These are phyloP conservation scores for Cephalopholis sonnerati DNA, from an alignment of 2,113 vertebrate species.

Conservation along the genomic window DNA sequence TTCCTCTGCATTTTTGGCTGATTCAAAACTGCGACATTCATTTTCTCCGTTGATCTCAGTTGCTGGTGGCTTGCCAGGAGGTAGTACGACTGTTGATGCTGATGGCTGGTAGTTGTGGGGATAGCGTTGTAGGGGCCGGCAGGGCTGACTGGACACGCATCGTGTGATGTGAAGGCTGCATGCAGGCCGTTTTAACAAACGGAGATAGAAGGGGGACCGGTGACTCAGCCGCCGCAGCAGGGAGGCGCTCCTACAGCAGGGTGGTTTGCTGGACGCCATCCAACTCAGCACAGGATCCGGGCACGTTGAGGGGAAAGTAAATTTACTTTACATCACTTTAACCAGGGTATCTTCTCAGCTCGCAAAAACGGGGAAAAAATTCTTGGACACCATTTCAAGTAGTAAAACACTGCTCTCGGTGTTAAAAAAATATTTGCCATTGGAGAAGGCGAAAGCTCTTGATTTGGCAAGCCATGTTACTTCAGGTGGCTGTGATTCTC, in stretches of 20 bases:
- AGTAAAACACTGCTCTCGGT: conserved; percentile 32
- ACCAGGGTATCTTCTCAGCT: conserved; percentile 65
- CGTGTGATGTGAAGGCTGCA: conserved; percentile 44
- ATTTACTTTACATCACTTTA: conserved; percentile 41
- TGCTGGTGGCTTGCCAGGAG: conserved; percentile 74
- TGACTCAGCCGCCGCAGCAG: conserved; percentile 44
- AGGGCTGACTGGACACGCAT: conserved; percentile 40
- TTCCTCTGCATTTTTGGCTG: conserved; percentile 65
- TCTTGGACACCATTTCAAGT: conserved; percentile 50
- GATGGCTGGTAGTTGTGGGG: conserved; percentile 48
- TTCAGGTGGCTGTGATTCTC: conserved; percentile 58
- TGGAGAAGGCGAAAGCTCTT: conserved; percentile 57
- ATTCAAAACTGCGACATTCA: conserved; percentile 69
- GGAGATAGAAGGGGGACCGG: conserved; percentile 21
- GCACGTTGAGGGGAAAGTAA: conserved; percentile 20
- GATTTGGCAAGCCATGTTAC: conserved; percentile 56
- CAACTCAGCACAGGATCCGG: conserved; percentile 47
- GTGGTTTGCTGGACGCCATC: conserved; percentile 47
- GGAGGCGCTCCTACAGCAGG: conserved; percentile 33
- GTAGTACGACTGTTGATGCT: conserved; percentile 57
- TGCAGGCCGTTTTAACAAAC: conserved; percentile 53
- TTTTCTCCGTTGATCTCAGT: conserved; percentile 58
- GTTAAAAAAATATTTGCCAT: conserved; percentile 30
- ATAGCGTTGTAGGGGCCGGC: conserved; percentile 24
- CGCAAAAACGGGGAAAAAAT: conserved; percentile 48